phyloP scores from a whole-genome alignment of 1,140 invertebrate species.

The Glossosoma conforme region DNA sequence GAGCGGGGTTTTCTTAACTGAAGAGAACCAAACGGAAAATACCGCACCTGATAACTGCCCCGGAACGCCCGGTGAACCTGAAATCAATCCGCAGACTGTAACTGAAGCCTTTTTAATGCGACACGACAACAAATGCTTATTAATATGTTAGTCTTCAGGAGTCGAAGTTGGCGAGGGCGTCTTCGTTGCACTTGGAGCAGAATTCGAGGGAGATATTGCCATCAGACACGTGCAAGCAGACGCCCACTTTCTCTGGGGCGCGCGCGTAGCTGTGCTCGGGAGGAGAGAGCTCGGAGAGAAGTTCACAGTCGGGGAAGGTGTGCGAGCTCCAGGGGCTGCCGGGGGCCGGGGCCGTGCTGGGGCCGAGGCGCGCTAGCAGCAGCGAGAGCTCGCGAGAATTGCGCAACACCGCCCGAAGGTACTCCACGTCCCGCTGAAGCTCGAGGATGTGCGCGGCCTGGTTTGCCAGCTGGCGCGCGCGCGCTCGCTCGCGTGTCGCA shows the following conservation, averaged over 20 bases:
- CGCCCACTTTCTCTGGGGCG: slow-evolving; percentile 35
- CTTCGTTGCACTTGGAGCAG: slow-evolving; percentile 46
- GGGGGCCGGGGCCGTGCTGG: neutral
- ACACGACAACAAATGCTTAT: no score
- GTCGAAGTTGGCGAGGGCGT: slow-evolving; percentile 31
- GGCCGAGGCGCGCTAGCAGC: neutral
- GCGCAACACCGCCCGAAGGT: slow-evolving; percentile 47
- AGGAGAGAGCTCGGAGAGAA: neutral
- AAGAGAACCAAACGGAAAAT: no score
- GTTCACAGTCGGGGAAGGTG: slow-evolving; percentile 14
- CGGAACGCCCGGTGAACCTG: no score
- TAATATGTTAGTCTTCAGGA: slow-evolving; percentile 13
- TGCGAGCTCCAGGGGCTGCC: slow-evolving; percentile 16
- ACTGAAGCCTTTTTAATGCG: neutral
- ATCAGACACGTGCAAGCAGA: slow-evolving; percentile 53
- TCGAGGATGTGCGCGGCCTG: slow-evolving; percentile 43
- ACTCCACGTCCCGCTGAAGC: slow-evolving; percentile 45
- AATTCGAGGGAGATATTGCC: slow-evolving; percentile 52
- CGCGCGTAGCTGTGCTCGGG: neutral
- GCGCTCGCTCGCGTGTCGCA: slow-evolving; percentile 45
- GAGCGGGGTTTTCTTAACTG: no score
- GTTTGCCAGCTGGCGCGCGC: slow-evolving; percentile 41
- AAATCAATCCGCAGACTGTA: neutral
- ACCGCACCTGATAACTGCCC: no score
- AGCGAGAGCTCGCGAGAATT: slow-evolving; percentile 47